phyloP scores from a whole-genome alignment of 2,888 invertebrate genomes.

The Dolichomitus sp. region DNA sequence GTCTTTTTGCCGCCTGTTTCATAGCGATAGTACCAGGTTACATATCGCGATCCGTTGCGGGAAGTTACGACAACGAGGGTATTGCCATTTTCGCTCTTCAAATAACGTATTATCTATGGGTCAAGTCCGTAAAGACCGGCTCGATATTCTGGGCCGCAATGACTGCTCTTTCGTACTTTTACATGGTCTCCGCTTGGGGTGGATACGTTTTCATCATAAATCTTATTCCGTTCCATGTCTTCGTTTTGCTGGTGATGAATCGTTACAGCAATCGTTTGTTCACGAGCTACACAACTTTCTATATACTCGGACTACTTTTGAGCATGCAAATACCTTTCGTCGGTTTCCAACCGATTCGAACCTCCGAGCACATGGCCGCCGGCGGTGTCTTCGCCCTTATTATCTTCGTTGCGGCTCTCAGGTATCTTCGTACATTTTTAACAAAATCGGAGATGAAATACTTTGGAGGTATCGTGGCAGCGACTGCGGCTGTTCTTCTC shows the following conservation, averaged over 20 bases:
- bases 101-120: conserved; percentile 99
- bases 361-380: conserved; percentile 99
- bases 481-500: conserved; percentile 92
- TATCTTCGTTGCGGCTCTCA: conserved; percentile 93
- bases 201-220: conserved; percentile 99
- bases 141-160: conserved; percentile 98
- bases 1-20: conserved; percentile 99
- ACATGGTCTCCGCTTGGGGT: conserved; percentile 99
- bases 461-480: conserved; percentile 91
- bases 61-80: conserved; percentile 99
- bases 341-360: conserved; percentile 99
- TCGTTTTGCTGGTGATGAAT: conserved; percentile 97
- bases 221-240: conserved; percentile 99
- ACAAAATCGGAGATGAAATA: conserved; percentile 96
- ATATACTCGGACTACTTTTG: conserved; percentile 96
- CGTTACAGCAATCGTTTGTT: conserved; percentile 96
- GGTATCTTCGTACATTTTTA: conserved; percentile 94
- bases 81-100: conserved; percentile 99
- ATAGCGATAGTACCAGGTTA: conserved; percentile 99
- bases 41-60: conserved; percentile 99
- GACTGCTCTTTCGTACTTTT: conserved; percentile 98
- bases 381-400: conserved; percentile 97
- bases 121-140: conserved; percentile 99
- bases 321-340: conserved; percentile 99
- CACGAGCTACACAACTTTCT: conserved; percentile 98